These are phyloP conservation scores for Limnephilus marmoratus DNA, from an alignment of 2,888 invertebrate species.

Conservation along the genomic window DNA sequence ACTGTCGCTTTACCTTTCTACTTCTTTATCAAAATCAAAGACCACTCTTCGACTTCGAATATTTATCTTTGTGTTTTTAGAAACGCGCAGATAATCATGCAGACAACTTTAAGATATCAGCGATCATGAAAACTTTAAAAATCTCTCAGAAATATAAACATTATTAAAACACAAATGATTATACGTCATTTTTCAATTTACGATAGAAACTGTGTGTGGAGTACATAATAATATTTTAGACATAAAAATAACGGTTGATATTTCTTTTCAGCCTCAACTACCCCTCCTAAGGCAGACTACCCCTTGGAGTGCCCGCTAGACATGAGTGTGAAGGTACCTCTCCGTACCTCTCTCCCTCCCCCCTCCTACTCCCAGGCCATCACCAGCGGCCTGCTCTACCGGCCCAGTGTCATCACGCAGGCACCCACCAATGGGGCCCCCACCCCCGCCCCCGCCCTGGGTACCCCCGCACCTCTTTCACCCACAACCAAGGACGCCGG, in stretches of 20 bases:
- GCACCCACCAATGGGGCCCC: constrained; percentile 67
- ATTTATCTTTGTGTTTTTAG: no score
- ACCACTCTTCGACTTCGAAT: no score
- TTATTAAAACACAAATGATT: no score
- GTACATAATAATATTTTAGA: neutral
- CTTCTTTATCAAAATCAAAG: no score
- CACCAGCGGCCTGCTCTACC: constrained; percentile 68
- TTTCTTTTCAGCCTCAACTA: neutral
- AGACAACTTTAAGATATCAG: no score
- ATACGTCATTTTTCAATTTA: no score
- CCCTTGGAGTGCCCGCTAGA: constrained; percentile 79
- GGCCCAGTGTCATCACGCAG: constrained; percentile 83
- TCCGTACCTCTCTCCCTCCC: constrained; percentile 80
- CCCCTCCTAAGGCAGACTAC: neutral
- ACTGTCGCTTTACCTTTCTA: no score
- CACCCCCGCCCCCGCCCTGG: neutral
- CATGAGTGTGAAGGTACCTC: constrained; percentile 76
- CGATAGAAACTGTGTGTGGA: no score
- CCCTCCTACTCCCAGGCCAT: constrained; percentile 78
- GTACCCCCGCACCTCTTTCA: constrained; percentile 51
- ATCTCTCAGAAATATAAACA: no score
- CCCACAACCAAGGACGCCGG: constrained; percentile 56
- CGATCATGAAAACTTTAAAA: no score
- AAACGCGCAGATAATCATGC: no score
- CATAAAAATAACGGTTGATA: neutral